Evolutionary conservation across 2,113 vertebrate species (phyloP), one percentile per base, ranked within the genome.

Genomic region (Glaucidium brasilianum): DNA sequence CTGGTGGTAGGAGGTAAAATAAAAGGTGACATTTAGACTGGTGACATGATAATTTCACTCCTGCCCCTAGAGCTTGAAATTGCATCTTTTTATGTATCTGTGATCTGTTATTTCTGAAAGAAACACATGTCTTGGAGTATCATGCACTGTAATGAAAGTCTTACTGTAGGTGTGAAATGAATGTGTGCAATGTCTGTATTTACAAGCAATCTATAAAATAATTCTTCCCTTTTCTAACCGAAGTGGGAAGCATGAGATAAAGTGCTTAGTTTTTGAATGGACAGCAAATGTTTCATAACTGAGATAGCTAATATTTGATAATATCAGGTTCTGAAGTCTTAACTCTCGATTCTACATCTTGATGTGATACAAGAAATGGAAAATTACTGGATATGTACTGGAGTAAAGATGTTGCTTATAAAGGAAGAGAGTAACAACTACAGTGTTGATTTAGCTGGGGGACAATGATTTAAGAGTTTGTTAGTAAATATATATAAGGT

Each of bases 111-210:
- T 86, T 97, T 93, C 63, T 74, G 60, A 73, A 92, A 85, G 91
- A 82, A 93, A 41, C 55, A 23, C 7, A 4, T 37, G 84, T 89
- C 87, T 84, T 19, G 9, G 47, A 68, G 80, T 90, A 55, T 78
- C 66, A 35, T 60, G 37, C 30, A 6, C 53, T 83, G 72, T 89
- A 66, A 85, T 21, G 18, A 17, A 64, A 66, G 73, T 83, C 71
- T 88, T 76, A 32, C 59, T 95, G 77, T 90, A 76, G 82, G 74
- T 92, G 56, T 91, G 87, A 96, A 96, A 74, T 41, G 32, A 83
- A 55, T 72, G 59, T 62, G 39, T 84, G 58, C 66, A 58, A 47
- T 75, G 32, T 58, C 81, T 94, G 52, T 90, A n/a, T 85, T 92
- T 92, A 68, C 76, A 55, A 45, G 47, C 30, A 69, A 35, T 21